Conservation (phyloP, 1,140 invertebrate species). For the Protaetia brevitarsis region DNA sequence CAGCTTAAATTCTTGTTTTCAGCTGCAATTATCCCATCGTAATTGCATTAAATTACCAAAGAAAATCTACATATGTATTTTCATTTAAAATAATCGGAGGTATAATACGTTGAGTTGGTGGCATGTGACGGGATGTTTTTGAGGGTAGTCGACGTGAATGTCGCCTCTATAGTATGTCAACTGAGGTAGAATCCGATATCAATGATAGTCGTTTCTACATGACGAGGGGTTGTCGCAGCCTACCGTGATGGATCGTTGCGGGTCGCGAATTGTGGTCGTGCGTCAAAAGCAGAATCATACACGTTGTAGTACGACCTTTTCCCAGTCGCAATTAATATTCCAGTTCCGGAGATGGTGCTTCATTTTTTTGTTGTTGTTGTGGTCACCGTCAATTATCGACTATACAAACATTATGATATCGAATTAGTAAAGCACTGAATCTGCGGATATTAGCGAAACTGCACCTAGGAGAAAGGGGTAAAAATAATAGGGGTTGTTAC, state of each 20-base stretch:
- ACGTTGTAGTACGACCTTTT: conserved; percentile 6
- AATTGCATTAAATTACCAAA: neutral
- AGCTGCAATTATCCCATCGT: neutral
- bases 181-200: neutral
- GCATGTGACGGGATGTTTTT: neutral
- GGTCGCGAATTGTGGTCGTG: neutral
- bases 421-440: neutral
- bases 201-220: conserved; percentile 6
- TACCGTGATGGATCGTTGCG: conserved; percentile 4
- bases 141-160: neutral
- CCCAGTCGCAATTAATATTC: conserved; percentile 1
- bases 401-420: neutral
- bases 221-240: conserved; percentile 1
- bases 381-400: neutral
- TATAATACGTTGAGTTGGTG: neutral
- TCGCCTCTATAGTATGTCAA: neutral
- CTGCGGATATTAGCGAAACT: neutral
- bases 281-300: conserved; percentile 9
- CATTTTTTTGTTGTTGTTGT: neutral
- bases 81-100: neutral
- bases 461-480: neutral
- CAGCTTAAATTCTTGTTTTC: no score
- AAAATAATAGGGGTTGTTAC: no score
- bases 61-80: neutral
- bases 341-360: conserved; percentile 10